These are phyloP conservation scores for Clarias macrocephalus DNA, from an alignment of 2,113 vertebrate genomes.

Conservation along the genomic window DNA sequence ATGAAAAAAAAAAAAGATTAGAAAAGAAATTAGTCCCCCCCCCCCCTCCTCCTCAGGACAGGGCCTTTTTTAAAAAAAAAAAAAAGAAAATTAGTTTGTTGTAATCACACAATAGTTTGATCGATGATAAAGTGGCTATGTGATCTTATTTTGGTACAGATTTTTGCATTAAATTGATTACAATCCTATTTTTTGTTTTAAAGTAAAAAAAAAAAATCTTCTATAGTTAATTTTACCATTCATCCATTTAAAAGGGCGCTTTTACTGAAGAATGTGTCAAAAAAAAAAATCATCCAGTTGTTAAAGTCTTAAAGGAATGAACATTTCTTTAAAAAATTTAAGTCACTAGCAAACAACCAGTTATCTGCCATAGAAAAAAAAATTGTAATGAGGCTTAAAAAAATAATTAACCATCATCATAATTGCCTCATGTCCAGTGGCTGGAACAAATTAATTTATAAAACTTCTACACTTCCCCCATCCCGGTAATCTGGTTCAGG, in stretches of 20 bases:
- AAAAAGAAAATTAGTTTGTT: not conserved
- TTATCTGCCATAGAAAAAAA: not conserved
- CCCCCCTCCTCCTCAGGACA: not conserved
- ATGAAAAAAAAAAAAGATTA: too few species aligned
- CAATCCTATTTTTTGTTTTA: not conserved
- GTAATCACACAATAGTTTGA: not conserved
- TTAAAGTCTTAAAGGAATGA: not conserved
- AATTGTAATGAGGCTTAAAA: not conserved
- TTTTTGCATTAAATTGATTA: not conserved
- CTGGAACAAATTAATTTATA: not conserved
- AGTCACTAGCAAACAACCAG: not conserved
- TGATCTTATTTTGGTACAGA: not conserved
- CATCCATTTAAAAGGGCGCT: not conserved
- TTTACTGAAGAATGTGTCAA: not conserved
- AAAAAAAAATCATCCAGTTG: not conserved
- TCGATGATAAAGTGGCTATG: not conserved
- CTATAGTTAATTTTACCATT: not conserved
- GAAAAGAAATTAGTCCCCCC: too few species aligned
- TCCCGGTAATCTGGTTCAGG: conserved; percentile 5
- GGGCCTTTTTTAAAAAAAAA: not conserved
- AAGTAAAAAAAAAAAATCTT: not conserved
- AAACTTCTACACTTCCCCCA: not conserved
- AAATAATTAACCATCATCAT: not conserved
- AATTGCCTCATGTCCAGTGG: conserved; percentile 3
- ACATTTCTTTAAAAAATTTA: not conserved